These are phyloP conservation scores for Microplitis demolitor DNA, from an alignment of 1,140 invertebrate genomes.

Conservation along the genomic window DNA sequence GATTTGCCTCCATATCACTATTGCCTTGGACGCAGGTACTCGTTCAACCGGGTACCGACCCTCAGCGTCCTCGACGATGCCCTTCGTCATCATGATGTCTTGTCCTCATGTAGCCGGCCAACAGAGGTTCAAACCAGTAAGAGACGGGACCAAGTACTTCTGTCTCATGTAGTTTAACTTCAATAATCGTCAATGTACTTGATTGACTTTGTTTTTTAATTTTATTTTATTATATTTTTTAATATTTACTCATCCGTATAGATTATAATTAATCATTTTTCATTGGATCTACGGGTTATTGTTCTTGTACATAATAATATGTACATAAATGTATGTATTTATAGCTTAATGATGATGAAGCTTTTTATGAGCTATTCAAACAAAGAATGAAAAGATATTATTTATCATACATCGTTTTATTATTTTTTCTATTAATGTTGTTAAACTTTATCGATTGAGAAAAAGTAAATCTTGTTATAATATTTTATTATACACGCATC, in stretches of 20 bases:
- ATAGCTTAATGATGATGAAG: too few species aligned
- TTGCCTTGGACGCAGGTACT: constrained; percentile 26
- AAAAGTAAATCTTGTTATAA: constrained; percentile 8
- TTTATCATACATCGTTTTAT: too few species aligned
- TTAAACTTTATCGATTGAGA: background rate
- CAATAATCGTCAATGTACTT: background rate
- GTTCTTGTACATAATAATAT: background rate
- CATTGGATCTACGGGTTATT: background rate
- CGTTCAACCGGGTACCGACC: constrained; percentile 26
- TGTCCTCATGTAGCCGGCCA: constrained; percentile 3
- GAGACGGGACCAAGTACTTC: background rate
- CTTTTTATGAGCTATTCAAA: too few species aligned
- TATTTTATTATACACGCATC: constrained; percentile 4
- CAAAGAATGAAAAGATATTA: too few species aligned
- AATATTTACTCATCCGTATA: constrained; percentile 19
- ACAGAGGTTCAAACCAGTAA: background rate
- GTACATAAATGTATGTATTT: background rate
- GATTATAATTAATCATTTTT: background rate
- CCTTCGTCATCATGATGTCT: constrained; percentile 26
- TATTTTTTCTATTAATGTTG: too few species aligned
- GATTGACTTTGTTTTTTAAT: background rate
- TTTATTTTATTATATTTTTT: background rate
- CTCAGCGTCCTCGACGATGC: constrained; percentile 25
- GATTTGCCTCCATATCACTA: constrained; percentile 13
- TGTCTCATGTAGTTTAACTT: background rate